Percentiles rank a stretch among this genome's conserved stretches.
Evolutionary conservation across 37 sponge, comb jelly and placozoan genomes (phyloP).

Genomic region (Axinella damicornis): DNA sequence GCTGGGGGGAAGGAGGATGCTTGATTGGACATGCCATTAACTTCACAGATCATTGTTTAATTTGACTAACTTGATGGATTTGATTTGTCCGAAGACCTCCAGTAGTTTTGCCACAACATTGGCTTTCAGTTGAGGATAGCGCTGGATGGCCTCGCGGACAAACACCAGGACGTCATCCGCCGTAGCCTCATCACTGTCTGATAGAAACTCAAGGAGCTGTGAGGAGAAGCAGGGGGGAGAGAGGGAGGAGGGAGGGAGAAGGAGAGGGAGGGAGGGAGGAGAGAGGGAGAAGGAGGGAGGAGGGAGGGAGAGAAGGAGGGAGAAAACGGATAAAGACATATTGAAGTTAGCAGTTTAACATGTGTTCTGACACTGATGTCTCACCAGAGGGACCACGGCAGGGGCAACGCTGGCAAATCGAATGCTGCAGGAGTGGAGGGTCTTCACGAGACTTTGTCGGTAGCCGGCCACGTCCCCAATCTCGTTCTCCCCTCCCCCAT

Average conservation of each 20-base stretch:
- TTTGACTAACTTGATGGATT: conserved; percentile 48
- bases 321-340: neutral
- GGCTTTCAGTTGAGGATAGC: conserved; percentile 83
- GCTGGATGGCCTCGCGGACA: conserved; percentile 92
- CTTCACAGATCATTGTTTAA: no score
- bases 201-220: conserved; percentile 89
- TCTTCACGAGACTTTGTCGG: conserved; percentile 85
- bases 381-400: conserved; percentile 89
- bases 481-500: conserved; percentile 46
- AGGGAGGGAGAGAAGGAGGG: neutral
- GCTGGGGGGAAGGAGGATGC: conserved; percentile 17
- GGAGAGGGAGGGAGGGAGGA: no score
- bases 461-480: conserved; percentile 67
- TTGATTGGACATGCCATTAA: neutral
- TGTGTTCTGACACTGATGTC: neutral
- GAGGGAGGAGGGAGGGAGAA: no score
- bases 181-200: conserved; percentile 85
- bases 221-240: neutral
- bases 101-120: conserved; percentile 79
- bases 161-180: conserved; percentile 93
- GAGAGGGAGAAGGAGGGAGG: neutral
- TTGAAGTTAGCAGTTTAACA: neutral
- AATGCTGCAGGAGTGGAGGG: conserved; percentile 94
- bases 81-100: conserved; percentile 85
- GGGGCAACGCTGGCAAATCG: conserved; percentile 88